These are phyloP conservation scores for Pristis pectinata DNA, from an alignment of 2,797 vertebrate species.

Conservation along the genomic window DNA sequence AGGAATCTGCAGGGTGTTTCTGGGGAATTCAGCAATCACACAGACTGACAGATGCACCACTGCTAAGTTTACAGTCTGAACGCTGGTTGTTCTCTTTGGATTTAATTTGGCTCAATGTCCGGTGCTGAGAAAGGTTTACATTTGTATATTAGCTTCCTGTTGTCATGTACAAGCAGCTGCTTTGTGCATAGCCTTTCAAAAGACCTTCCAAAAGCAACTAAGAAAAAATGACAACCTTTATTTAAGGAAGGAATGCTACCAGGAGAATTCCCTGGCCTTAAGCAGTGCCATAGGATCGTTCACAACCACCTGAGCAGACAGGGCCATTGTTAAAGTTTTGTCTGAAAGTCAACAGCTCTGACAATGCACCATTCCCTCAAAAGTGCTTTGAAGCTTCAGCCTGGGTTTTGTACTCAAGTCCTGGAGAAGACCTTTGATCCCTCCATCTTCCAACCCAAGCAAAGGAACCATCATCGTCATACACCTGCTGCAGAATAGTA, in stretches of 20 bases:
- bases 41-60: too few species aligned
- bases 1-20: too few species aligned
- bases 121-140: not conserved
- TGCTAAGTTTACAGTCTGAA: too few species aligned
- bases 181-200: not conserved
- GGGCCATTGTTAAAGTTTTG: not conserved
- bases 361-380: not conserved
- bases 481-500: not conserved
- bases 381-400: not conserved
- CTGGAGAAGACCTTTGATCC: not conserved
- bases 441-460: not conserved
- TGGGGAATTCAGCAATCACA: too few species aligned
- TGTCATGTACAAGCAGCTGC: not conserved
- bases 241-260: not conserved
- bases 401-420: not conserved
- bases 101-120: too few species aligned
- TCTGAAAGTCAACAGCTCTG: not conserved
- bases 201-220: not conserved
- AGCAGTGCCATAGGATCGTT: not conserved
- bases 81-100: too few species aligned
- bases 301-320: not conserved
- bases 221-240: not conserved
- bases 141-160: not conserved
- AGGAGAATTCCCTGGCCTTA: not conserved
- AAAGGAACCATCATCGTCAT: not conserved